Evolutionary conservation across 1,140 invertebrate species (phyloP).

Genomic region (Papilio helenus): DNA sequence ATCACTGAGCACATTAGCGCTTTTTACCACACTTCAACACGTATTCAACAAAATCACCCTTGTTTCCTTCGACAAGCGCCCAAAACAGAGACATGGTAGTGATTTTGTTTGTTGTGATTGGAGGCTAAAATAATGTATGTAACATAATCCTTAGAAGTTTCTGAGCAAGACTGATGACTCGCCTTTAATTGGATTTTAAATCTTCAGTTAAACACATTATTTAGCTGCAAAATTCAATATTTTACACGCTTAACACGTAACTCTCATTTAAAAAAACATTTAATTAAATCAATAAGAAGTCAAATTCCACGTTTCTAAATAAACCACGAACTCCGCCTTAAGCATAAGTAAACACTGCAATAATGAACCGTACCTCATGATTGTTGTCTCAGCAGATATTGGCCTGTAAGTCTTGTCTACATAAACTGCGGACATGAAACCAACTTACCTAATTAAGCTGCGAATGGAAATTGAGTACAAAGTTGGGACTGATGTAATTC

Average conservation of each 20-base stretch:
- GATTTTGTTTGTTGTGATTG: too few relatives aligned
- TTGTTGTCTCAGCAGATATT: constrained; percentile 53
- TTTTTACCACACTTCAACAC: too few relatives aligned
- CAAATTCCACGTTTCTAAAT: not conserved
- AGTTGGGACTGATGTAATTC: constrained; percentile 3
- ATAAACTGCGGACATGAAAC: constrained; percentile 42
- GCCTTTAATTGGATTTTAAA: too few relatives aligned
- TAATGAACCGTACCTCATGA: constrained; percentile 52
- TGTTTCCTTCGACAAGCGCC: too few relatives aligned
- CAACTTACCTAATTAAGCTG: constrained; percentile 33
- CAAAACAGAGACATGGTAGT: too few relatives aligned
- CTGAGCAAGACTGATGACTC: too few relatives aligned
- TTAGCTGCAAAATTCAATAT: not conserved
- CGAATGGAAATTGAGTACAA: constrained; percentile 27
- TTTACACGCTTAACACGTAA: not conserved
- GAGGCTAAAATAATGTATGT: too few relatives aligned
- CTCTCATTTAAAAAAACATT: not conserved
- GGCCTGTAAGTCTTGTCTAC: constrained; percentile 39
- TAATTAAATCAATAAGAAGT: not conserved
- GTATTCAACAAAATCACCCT: too few relatives aligned
- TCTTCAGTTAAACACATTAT: too few relatives aligned
- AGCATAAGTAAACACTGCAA: constrained; percentile 44
- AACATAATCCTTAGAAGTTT: too few relatives aligned
- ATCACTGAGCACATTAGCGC: too few relatives aligned
- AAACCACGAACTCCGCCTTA: constrained; percentile 43